These are phyloP conservation scores for Mythimna loreyi DNA, from an alignment of 2,888 invertebrate genomes.

Conservation along the genomic window DNA sequence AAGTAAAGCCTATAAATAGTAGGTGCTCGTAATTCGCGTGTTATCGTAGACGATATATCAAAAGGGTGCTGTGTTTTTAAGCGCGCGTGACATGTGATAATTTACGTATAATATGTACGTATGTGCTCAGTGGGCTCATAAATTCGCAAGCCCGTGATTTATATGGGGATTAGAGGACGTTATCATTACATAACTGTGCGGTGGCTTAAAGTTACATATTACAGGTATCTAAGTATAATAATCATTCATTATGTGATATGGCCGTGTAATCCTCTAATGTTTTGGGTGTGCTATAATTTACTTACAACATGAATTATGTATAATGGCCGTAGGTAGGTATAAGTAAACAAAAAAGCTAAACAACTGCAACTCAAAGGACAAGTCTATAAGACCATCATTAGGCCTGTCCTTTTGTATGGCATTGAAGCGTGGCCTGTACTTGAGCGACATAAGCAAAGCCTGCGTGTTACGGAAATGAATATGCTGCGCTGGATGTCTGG, in stretches of 20 bases:
- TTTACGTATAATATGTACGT: slow-evolving; percentile 81
- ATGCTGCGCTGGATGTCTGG: no score
- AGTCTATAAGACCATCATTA: no score
- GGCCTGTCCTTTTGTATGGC: no score
- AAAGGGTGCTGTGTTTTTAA: slow-evolving; percentile 75
- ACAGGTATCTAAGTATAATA: slow-evolving; percentile 50
- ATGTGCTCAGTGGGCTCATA: slow-evolving; percentile 83
- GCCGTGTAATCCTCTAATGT: slow-evolving; percentile 43
- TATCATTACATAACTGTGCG: slow-evolving; percentile 77
- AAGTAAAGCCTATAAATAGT: slow-evolving; percentile 58
- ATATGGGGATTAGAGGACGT: slow-evolving; percentile 84
- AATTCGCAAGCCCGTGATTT: slow-evolving; percentile 86
- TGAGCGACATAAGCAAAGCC: no score
- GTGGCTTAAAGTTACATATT: slow-evolving; percentile 59
- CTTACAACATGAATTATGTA: slow-evolving; percentile 6
- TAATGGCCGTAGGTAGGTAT: not conserved
- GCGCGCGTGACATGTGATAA: slow-evolving; percentile 77
- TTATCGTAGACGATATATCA: slow-evolving; percentile 68
- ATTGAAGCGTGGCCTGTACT: no score
- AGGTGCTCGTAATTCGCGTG: slow-evolving; percentile 56
- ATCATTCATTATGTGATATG: slow-evolving; percentile 53
- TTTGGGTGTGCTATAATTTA: slow-evolving; percentile 21
- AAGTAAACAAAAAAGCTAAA: not conserved
- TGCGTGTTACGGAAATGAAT: no score
- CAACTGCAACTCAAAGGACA: no score